Conservation (phyloP, 2,888 invertebrate genomes). For the Lordiphosa andalusiaca region DNA sequence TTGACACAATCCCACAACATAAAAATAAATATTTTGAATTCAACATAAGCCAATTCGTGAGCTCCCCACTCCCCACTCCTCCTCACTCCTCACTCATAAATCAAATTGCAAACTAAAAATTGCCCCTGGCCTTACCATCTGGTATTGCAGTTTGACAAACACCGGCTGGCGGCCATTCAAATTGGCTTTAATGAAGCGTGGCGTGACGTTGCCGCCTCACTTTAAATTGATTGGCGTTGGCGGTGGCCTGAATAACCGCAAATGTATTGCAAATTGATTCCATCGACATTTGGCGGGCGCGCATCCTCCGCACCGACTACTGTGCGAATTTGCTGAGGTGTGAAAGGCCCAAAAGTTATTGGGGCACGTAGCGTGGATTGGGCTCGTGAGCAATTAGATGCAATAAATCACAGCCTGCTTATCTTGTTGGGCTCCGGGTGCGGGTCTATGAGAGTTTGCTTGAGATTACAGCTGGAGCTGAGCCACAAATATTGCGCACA, state of each 20-base stretch:
- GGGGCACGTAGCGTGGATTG: slow-evolving; percentile 59
- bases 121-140: neutral
- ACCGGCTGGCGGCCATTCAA: slow-evolving; percentile 32
- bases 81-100: neutral
- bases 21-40: no score
- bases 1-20: no score
- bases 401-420: slow-evolving; percentile 53
- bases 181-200: slow-evolving; percentile 66
- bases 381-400: slow-evolving; percentile 67
- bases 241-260: slow-evolving; percentile 8
- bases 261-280: slow-evolving; percentile 12
- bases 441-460: slow-evolving; percentile 34
- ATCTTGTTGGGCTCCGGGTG: slow-evolving; percentile 41
- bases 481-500: slow-evolving; percentile 51
- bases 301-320: neutral
- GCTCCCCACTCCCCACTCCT: neutral
- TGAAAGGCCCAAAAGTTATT: slow-evolving; percentile 60
- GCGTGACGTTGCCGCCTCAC: slow-evolving; percentile 20
- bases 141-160: slow-evolving; percentile 2
- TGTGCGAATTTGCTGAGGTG: slow-evolving; percentile 11
- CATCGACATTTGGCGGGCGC: slow-evolving; percentile 5
- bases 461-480: slow-evolving; percentile 28
- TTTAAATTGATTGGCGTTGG: slow-evolving; percentile 35
- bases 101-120: slow-evolving; percentile 8
- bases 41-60: no score